These are phyloP conservation scores for Cyanistes caeruleus DNA, from an alignment of 2,113 vertebrate species.

Conservation along the genomic window DNA sequence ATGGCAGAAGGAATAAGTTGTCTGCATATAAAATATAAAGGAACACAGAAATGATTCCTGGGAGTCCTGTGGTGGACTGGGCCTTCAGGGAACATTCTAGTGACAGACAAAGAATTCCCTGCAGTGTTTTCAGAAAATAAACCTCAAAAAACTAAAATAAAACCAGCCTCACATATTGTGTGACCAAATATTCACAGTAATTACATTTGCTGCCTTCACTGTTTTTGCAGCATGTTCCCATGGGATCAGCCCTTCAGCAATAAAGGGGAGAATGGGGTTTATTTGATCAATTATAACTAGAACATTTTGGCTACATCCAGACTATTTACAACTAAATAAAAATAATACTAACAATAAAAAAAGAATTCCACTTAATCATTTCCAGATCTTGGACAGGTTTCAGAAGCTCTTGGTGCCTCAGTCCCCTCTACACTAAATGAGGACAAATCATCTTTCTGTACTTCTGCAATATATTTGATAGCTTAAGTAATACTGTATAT, in stretches of 20 bases:
- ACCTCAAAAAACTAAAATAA: background rate
- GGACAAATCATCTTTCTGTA: background rate
- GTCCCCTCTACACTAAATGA: background rate
- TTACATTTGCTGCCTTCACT: background rate
- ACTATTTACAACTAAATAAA: background rate
- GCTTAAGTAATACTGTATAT: background rate
- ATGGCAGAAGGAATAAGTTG: background rate
- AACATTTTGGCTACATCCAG: background rate
- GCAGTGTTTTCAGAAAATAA: background rate
- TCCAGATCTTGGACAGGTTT: background rate
- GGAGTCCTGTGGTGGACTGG: background rate
- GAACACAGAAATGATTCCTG: background rate
- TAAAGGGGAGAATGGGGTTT: background rate
- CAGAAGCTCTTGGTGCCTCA: background rate
- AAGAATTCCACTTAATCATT: background rate
- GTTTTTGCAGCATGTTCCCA: background rate
- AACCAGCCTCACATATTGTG: background rate
- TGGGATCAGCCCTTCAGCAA: background rate
- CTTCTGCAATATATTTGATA: background rate
- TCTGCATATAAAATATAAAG: background rate
- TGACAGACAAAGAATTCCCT: background rate
- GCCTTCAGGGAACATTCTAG: background rate
- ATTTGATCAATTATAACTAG: background rate
- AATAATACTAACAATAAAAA: background rate
- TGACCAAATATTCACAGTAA: background rate